Conservation (phyloP, 1,140 invertebrate species). For the Eurytemora carolleeae region DNA sequence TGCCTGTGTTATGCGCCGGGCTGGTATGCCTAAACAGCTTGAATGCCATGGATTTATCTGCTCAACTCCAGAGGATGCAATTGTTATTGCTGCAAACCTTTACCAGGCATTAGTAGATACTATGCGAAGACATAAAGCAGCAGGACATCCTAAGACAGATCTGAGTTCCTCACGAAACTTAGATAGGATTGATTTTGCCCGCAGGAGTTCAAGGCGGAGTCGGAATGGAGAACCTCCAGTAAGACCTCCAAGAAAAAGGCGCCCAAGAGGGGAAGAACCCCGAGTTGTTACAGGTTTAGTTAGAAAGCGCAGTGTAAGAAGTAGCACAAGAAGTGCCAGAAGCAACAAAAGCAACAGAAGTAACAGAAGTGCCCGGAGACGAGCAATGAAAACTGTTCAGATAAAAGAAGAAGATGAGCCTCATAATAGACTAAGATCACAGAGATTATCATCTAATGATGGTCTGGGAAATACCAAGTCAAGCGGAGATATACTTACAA, state of each 20-base stretch:
- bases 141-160: not conserved
- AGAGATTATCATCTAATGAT: no score
- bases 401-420: no score
- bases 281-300: not conserved
- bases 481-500: constrained; percentile 52
- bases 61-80: constrained; percentile 52
- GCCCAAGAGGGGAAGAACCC: not conserved
- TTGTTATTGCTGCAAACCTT: constrained; percentile 66
- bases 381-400: no score
- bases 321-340: constrained; percentile 3
- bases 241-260: not conserved
- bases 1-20: constrained; percentile 66
- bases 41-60: constrained; percentile 81
- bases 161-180: not conserved
- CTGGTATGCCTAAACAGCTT: constrained; percentile 47
- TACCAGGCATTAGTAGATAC: constrained; percentile 64
- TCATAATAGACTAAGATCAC: no score
- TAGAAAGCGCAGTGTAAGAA: constrained; percentile 1
- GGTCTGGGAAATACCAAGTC: not conserved
- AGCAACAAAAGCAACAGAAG: not conserved
- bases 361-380: not conserved
- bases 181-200: not conserved
- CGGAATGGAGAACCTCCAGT: not conserved
- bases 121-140: constrained; percentile 27
- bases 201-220: not conserved